Percentiles rank a stretch among this genome's conserved stretches.
These are phyloP conservation scores for Tragelaphus eurycerus DNA, from an alignment of 2,797 vertebrate species.

Conservation along the genomic window DNA sequence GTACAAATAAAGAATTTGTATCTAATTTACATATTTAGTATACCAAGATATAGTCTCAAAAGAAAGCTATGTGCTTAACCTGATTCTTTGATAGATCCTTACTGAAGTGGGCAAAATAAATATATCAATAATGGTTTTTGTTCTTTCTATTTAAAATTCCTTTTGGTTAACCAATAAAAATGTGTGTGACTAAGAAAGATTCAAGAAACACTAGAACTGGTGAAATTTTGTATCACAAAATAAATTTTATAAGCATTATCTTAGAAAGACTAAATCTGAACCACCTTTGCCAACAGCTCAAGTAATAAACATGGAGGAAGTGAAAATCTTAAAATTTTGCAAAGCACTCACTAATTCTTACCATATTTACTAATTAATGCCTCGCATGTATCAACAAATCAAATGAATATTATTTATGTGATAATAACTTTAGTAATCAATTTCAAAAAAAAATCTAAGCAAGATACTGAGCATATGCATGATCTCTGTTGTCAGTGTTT, in stretches of 20 bases:
- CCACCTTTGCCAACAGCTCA: neutral
- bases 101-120: conserved; percentile 15
- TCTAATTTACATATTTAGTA: neutral
- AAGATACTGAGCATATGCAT: neutral
- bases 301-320: neutral
- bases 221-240: conserved; percentile 38
- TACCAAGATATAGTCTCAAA: conserved; percentile 5
- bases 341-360: conserved; percentile 9
- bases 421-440: neutral
- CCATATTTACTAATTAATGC: neutral
- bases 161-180: conserved; percentile 14
- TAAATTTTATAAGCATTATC: neutral
- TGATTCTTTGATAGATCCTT: neutral
- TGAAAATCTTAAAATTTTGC: neutral
- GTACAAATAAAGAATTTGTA: neutral
- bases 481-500: neutral
- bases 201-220: neutral
- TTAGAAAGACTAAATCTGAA: conserved; percentile 40
- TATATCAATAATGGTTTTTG: neutral
- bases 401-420: neutral
- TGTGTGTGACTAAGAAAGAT: neutral
- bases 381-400: neutral
- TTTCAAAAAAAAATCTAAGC: neutral
- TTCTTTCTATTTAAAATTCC: neutral
- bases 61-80: neutral